Evolutionary conservation across 2,113 vertebrate species (phyloP).

Genomic region (Chascanopsetta lugubris): DNA sequence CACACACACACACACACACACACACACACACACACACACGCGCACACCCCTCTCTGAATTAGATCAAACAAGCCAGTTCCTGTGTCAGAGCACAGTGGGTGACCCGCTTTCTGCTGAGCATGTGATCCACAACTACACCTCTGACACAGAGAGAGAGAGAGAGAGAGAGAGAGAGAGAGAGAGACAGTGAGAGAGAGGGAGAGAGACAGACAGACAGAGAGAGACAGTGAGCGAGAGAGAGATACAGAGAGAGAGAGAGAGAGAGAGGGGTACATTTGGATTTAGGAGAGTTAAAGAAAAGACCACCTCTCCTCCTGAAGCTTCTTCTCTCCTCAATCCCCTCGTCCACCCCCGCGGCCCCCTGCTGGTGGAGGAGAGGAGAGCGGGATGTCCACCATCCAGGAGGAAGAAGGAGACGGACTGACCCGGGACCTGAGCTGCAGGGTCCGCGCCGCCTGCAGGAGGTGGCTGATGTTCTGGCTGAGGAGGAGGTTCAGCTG

Average conservation of each 20-base stretch:
- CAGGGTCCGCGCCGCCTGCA: not conserved
- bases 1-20: no score
- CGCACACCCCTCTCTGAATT: not conserved
- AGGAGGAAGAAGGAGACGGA: not conserved
- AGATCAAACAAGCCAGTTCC: not conserved
- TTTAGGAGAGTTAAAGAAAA: not conserved
- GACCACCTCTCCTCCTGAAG: not conserved
- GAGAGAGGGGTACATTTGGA: no score
- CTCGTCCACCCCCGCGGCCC: not conserved
- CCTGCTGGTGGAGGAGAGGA: slow-evolving; percentile 1
- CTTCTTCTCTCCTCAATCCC: not conserved
- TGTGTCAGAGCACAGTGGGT: not conserved
- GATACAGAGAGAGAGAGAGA: no score
- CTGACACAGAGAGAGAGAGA: no score
- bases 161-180: no score
- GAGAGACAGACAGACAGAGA: no score
- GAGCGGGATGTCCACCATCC: not conserved
- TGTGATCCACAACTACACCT: slow-evolving; percentile 16
- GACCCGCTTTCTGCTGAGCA: slow-evolving; percentile 13
- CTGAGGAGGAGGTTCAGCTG: not conserved
- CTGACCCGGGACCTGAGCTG: not conserved
- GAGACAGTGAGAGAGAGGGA: no score
- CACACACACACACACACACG: no score
- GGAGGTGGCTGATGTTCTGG: not conserved
- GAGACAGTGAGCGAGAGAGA: no score